Conservation (phyloP, 2,888 invertebrate genomes). For the Agonopterix heracliana region DNA sequence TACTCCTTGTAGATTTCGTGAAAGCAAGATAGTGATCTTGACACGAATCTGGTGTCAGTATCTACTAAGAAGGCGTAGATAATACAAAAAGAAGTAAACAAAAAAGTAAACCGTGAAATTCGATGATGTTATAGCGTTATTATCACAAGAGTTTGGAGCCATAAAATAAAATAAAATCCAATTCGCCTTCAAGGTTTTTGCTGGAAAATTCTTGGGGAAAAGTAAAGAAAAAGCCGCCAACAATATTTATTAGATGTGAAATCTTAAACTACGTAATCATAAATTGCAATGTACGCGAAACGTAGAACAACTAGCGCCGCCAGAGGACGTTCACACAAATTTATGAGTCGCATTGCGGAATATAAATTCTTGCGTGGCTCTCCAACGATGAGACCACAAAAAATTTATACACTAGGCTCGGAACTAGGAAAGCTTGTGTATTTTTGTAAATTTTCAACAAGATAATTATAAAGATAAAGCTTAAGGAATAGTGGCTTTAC, state of each 20-base stretch:
- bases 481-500: not conserved
- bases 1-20: too few relatives aligned
- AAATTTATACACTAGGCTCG: slow-evolving; percentile 46
- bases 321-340: slow-evolving; percentile 63
- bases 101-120: too few relatives aligned
- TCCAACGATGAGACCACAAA: slow-evolving; percentile 47
- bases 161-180: too few relatives aligned
- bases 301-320: slow-evolving; percentile 56
- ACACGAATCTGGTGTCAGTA: too few relatives aligned
- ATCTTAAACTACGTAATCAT: slow-evolving; percentile 58
- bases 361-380: slow-evolving; percentile 59
- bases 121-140: too few relatives aligned
- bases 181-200: too few relatives aligned
- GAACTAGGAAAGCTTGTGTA: slow-evolving; percentile 11
- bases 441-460: slow-evolving; percentile 11
- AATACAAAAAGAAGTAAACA: too few relatives aligned
- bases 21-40: too few relatives aligned
- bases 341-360: slow-evolving; percentile 74
- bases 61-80: too few relatives aligned
- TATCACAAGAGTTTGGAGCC: too few relatives aligned
- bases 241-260: slow-evolving; percentile 40
- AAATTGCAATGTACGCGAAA: slow-evolving; percentile 51
- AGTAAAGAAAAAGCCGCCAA: too few relatives aligned
- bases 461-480: slow-evolving; percentile 13
- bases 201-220: too few relatives aligned